Evolutionary conservation across 2,113 vertebrate species (phyloP).

Genomic region (Rhadina sibilatrix): DNA sequence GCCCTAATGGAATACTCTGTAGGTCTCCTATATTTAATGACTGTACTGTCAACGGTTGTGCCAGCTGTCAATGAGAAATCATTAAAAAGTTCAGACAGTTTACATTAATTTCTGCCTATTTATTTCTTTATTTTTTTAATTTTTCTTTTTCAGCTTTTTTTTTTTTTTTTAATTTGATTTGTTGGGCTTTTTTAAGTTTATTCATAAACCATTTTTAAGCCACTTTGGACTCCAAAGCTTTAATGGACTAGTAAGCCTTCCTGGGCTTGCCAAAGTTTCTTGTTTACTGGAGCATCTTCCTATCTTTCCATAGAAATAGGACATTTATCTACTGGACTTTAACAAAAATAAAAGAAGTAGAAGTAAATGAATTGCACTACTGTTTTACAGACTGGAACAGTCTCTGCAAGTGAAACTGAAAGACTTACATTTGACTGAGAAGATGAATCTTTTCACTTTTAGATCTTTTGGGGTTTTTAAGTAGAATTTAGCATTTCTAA

Average conservation of each 20-base stretch:
- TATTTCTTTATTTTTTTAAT: constrained; percentile 75
- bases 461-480: constrained; percentile 86
- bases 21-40: constrained; percentile 78
- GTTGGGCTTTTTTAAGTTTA: constrained; percentile 46
- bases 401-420: constrained; percentile 79
- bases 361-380: constrained; percentile 92
- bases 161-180: constrained; percentile 31
- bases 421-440: constrained; percentile 72
- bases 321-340: constrained; percentile 78
- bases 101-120: constrained; percentile 80
- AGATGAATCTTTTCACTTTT: constrained; percentile 80
- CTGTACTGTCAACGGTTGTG: constrained; percentile 71
- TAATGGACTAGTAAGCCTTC: constrained; percentile 80
- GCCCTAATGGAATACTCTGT: constrained; percentile 78
- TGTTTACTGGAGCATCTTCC: constrained; percentile 86
- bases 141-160: constrained; percentile 65
- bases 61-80: constrained; percentile 73
- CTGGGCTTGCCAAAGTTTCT: constrained; percentile 77
- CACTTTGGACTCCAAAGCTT: constrained; percentile 78
- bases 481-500: constrained; percentile 84
- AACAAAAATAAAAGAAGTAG: constrained; percentile 76
- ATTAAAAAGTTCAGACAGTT: constrained; percentile 76
- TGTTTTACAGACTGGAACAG: constrained; percentile 86
- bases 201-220: constrained; percentile 73
- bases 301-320: constrained; percentile 81